These are phyloP conservation scores for Excalfactoria chinensis DNA, from an alignment of 2,113 vertebrate species.

Conservation along the genomic window DNA sequence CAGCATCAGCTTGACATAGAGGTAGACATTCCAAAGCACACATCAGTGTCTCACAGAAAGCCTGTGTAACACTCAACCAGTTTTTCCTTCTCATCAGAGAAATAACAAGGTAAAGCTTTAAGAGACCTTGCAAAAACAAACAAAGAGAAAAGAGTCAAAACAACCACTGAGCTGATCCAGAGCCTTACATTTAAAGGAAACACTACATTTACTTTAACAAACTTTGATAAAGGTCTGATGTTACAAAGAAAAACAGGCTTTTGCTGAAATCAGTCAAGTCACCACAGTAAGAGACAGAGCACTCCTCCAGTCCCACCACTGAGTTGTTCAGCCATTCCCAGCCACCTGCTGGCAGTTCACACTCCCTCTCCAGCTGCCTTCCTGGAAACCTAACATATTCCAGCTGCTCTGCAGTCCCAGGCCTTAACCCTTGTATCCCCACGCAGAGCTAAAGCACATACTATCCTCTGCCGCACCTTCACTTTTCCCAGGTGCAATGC, in stretches of 20 bases:
- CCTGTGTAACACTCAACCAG: not conserved
- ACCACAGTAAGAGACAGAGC: not conserved
- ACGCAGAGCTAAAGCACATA: not conserved
- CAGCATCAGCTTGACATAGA: not conserved
- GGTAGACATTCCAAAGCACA: not conserved
- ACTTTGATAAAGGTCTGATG: not conserved
- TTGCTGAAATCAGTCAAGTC: not conserved
- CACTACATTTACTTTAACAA: not conserved
- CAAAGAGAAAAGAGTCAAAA: not conserved
- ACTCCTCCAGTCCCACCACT: conserved; percentile 12
- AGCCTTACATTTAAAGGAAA: not conserved
- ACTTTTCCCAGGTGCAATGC: not conserved
- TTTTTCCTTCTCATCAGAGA: not conserved
- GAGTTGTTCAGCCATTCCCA: conserved; percentile 39
- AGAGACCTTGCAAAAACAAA: not conserved
- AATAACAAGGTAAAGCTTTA: not conserved
- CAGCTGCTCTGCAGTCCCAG: conserved; percentile 36
- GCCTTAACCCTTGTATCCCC: conserved; percentile 44
- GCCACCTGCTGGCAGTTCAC: conserved; percentile 64
- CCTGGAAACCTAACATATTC: conserved; percentile 35
- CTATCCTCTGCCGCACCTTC: not conserved
- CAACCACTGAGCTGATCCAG: not conserved
- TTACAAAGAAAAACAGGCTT: not conserved
- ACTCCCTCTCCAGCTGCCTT: conserved; percentile 30
- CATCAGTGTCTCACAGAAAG: not conserved